Base-by-base conservation (phyloP, 2,888 invertebrate genomes). In the Acanthoscelides obtectus region DNA sequence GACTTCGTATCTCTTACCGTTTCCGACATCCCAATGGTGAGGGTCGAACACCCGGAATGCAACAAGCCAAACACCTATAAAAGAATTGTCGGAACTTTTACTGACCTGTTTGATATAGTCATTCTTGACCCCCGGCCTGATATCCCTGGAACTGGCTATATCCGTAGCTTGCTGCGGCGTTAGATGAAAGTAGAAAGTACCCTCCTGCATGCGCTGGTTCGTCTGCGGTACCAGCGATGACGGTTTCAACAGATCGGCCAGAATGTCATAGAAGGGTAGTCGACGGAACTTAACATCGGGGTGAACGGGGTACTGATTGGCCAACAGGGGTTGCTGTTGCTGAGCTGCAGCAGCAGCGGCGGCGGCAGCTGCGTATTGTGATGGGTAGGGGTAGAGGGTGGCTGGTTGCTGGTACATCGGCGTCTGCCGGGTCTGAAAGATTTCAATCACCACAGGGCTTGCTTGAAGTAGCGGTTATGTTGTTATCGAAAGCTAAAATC, bases 111-210 rank as follows among this genome's bases (percentile, higher is more conserved):
- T 90, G 68, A 88, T 86, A 79, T 92, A 94, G 82, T 94, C 94
- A 77, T 89, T 88, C 84, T 91, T 92, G 27, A 88, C 88, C 74
- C 90, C 90, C 69, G 90, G 87, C 25, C 91, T 86, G 73, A 90
- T 89, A 79, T 93, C 92, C 80, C 95, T 89, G 70, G 95, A 94
- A 74, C 91, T 91, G 0, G 95, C 94, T 67, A 98, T 94, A 81
- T 96, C 95, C 19, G 94, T 94, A 21, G 97, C 96, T 84, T 98
- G 97, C 82, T 95, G 94, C 20, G 97, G 96, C 1, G 96, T 96
- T 68, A 98, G 87, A 84, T 95, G 96, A 86, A 98, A 98, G 76
- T 92, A 90, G 84, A 93, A 97, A 69, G 90, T 91, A 73, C 92
- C 92, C 82, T 97, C 97, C 83, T 97, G 97, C 84, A 94, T 90